Conservation (phyloP, 2,113 vertebrate genomes). For the Semicossyphus pulcher region DNA sequence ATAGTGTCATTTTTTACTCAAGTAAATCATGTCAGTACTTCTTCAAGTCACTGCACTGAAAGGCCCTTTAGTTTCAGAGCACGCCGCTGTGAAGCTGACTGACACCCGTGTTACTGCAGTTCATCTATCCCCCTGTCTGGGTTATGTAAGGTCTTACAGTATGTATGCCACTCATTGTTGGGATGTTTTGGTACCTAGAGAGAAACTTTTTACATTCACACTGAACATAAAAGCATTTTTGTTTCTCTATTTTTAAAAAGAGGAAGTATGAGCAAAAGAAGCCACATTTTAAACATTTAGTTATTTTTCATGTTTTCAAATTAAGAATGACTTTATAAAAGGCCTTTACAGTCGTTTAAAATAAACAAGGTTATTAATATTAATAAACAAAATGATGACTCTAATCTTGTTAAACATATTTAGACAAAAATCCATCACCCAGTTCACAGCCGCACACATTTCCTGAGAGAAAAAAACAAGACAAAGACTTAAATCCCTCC, state of each 20-base stretch:
- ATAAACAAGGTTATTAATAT: not conserved
- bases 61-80: not conserved
- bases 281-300: not conserved
- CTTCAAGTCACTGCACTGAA: not conserved
- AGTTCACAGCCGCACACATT: slow-evolving; percentile 9
- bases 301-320: not conserved
- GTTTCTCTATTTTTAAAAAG: not conserved
- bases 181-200: not conserved
- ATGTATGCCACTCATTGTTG: not conserved
- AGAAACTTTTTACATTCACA: not conserved
- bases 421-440: not conserved
- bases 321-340: not conserved
- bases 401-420: slow-evolving; percentile 9
- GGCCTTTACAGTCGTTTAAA: not conserved
- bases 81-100: not conserved
- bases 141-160: not conserved
- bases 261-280: not conserved
- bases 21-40: too few species aligned
- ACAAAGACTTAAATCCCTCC: slow-evolving; percentile 33
- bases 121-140: not conserved
- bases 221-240: slow-evolving; percentile 5
- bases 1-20: too few species aligned
- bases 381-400: not conserved
- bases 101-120: not conserved
- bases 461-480: slow-evolving; percentile 1